Conservation (phyloP, 1,140 invertebrate species). For the Drosophila baimaii region DNA sequence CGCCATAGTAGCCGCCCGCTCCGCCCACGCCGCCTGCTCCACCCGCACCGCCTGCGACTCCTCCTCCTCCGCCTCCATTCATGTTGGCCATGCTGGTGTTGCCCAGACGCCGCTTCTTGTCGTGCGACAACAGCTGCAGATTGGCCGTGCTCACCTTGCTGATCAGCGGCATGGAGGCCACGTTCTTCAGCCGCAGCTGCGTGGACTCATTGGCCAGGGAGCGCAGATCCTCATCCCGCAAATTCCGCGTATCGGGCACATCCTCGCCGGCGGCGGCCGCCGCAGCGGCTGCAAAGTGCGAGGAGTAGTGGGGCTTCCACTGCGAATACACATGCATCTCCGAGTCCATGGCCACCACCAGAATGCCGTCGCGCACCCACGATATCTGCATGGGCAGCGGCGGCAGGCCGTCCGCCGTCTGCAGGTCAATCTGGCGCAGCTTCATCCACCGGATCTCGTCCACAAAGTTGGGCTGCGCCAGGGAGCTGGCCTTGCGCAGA, state of each 20-base stretch:
- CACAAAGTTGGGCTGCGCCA: slow-evolving; percentile 92
- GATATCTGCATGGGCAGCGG: slow-evolving; percentile 99
- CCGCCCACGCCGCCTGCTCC: not conserved
- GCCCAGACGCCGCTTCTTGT: slow-evolving; percentile 85
- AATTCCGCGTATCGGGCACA: slow-evolving; percentile 88
- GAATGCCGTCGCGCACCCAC: slow-evolving; percentile 98
- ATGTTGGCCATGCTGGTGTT: slow-evolving; percentile 70
- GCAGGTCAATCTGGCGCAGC: slow-evolving; percentile 94
- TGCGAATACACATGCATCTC: slow-evolving; percentile 99
- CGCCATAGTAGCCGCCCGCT: slow-evolving; percentile 8
- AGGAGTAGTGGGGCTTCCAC: slow-evolving; percentile 90
- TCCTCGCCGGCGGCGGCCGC: slow-evolving; percentile 56
- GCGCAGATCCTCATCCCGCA: slow-evolving; percentile 92
- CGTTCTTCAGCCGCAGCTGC: slow-evolving; percentile 88
- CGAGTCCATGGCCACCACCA: slow-evolving; percentile 99
- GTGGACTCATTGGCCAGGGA: slow-evolving; percentile 90
- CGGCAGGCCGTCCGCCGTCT: slow-evolving; percentile 97
- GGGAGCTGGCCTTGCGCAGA: slow-evolving; percentile 92
- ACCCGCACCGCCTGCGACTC: not conserved
- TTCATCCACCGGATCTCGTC: slow-evolving; percentile 98
- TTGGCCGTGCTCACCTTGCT: slow-evolving; percentile 93
- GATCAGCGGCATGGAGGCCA: slow-evolving; percentile 91
- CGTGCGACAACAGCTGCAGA: slow-evolving; percentile 89
- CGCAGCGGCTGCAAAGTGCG: slow-evolving; percentile 60
- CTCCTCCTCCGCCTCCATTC: slow-evolving; percentile 33